A percentile compares a stretch with the other conserved stretches of the same genome.
Evolutionary conservation across 2,797 vertebrate species (phyloP).

Genomic region (Arremon brunneinucha): DNA sequence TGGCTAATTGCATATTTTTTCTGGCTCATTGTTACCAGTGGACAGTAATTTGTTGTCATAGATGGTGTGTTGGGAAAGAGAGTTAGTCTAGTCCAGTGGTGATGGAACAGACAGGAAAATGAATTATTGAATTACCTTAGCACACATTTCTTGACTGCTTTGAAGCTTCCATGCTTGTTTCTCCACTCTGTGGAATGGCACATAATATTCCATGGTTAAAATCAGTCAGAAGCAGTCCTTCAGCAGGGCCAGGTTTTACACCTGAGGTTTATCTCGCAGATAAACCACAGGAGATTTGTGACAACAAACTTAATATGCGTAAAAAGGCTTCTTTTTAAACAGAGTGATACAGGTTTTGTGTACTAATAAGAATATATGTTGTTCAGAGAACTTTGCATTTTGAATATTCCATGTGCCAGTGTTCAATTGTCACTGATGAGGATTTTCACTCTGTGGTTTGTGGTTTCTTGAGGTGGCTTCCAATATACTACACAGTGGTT

Average conservation of each 20-base stretch:
- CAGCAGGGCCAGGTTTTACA: neutral
- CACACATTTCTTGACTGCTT: neutral
- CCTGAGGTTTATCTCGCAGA: neutral
- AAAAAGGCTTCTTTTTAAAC: neutral
- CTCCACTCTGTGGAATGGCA: neutral
- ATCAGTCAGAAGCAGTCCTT: neutral
- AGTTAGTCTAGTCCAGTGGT: neutral
- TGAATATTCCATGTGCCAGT: neutral
- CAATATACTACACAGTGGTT: neutral
- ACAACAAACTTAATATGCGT: neutral
- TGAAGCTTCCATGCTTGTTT: neutral
- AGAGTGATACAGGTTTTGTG: neutral
- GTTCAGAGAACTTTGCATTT: neutral
- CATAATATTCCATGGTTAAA: neutral
- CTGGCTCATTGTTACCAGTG: neutral
- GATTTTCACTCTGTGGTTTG: neutral
- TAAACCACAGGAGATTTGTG: neutral
- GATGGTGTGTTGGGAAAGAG: slow-evolving; percentile 27
- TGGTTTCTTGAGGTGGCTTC: neutral
- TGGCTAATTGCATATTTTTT: slow-evolving; percentile 35
- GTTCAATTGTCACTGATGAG: neutral
- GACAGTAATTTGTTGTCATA: slow-evolving; percentile 37
- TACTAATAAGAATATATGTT: neutral
- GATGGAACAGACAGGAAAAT: neutral
- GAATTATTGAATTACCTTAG: neutral